phyloP scores from a whole-genome alignment of 2,797 vertebrate species.

The Lagocephalus sceleratus region DNA sequence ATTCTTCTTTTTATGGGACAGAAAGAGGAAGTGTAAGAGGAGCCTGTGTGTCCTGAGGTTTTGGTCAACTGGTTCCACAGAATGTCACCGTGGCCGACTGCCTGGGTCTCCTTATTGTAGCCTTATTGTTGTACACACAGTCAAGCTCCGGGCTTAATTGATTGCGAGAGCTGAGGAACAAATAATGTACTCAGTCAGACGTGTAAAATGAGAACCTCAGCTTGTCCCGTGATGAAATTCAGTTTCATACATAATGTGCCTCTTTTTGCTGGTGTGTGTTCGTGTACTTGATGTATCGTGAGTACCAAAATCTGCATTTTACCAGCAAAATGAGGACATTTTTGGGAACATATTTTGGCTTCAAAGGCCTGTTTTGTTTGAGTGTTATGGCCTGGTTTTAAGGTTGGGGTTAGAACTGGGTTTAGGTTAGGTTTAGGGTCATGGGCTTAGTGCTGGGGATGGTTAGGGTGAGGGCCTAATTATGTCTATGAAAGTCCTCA shows the following conservation, averaged over 20 bases:
- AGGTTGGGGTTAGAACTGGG: no score
- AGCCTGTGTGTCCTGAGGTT: slow-evolving; percentile 52
- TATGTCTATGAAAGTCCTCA: no score
- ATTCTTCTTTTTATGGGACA: slow-evolving; percentile 37
- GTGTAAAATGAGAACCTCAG: slow-evolving; percentile 8
- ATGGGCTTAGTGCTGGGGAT: no score
- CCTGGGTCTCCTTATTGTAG: slow-evolving; percentile 44
- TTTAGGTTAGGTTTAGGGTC: no score
- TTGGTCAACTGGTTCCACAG: slow-evolving; percentile 54
- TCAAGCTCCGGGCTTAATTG: slow-evolving; percentile 39
- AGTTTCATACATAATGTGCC: not conserved
- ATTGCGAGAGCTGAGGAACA: slow-evolving; percentile 23
- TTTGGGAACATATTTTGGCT: no score
- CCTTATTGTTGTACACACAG: slow-evolving; percentile 44
- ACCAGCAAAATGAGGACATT: no score
- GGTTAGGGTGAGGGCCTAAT: no score
- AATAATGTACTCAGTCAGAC: slow-evolving; percentile 44
- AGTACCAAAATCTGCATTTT: no score
- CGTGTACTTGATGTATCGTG: no score
- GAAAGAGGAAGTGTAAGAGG: slow-evolving; percentile 62
- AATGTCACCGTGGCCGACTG: slow-evolving; percentile 50
- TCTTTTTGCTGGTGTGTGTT: not conserved
- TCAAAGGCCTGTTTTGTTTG: no score
- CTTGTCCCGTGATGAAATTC: not conserved
- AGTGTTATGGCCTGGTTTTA: no score